These are phyloP conservation scores for Apostichopus californicus DNA, from an alignment of 35 echinoderm and acorn worm genomes.

Conservation along the genomic window DNA sequence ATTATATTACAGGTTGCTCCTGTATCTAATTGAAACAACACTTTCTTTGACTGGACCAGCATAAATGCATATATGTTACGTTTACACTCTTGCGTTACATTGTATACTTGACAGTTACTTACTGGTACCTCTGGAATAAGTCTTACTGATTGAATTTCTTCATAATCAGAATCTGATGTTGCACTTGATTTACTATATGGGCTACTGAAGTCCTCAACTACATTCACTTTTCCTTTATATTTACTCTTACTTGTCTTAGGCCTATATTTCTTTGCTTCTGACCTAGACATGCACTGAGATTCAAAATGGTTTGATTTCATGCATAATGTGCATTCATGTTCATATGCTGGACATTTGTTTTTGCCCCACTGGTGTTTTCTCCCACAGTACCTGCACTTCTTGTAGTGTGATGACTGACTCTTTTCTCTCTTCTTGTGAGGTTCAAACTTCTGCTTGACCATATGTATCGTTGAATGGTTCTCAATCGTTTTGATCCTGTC, in stretches of 20 bases:
- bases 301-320: constrained; percentile 65
- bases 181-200: constrained; percentile 4
- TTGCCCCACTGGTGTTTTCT: constrained; percentile 38
- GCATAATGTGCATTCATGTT: constrained; percentile 59
- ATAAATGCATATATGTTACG: constrained; percentile 43
- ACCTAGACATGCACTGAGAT: constrained; percentile 21
- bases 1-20: constrained; percentile 61
- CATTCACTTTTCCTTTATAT: not conserved
- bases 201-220: not conserved
- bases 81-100: not conserved
- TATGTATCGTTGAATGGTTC: constrained; percentile 4
- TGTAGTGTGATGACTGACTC: not conserved
- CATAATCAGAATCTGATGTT: constrained; percentile 31
- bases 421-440: no score
- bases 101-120: not conserved
- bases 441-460: not conserved
- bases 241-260: not conserved
- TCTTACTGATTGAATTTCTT: constrained; percentile 51
- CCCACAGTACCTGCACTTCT: constrained; percentile 65
- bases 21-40: constrained; percentile 55
- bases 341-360: constrained; percentile 71
- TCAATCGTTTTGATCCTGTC: constrained; percentile 25
- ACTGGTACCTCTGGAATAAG: constrained; percentile 1
- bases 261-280: not conserved
- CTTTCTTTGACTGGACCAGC: constrained; percentile 36